Evolutionary conservation across 2,888 invertebrate species (phyloP), one percentile per base, ranked within the genome.

Genomic region (Tridacna gigas): DNA sequence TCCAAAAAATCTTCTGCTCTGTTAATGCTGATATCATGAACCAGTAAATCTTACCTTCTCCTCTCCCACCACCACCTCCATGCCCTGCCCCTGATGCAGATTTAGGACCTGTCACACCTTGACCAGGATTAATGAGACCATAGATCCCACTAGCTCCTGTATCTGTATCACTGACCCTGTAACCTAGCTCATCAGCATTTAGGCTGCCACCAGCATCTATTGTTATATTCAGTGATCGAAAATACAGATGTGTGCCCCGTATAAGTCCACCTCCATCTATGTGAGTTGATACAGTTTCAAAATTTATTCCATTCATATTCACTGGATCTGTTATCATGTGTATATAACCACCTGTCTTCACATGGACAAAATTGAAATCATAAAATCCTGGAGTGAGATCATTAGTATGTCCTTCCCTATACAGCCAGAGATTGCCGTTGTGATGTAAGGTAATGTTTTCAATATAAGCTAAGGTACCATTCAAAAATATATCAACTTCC

Each of bases 241-340:
- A 85, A 76, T 89, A 89, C 12, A 92, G 74, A 77, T 91, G 88
- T 3, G 92, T 91, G 22, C 91, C 92, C 37, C 89, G 77, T 2
- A 91, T 87, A 20, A 90, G 79, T 0, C 92, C 92, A 3, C 92
- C 92, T 0, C 92, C 92, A 74, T 92, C 92, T 25, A 92, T 89
- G 69, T 85, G 89, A n/a, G 91, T 82, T 65, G 79, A 76, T 20
- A 89, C 84, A 0, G 89, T 89, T 11, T 75, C 86, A 61, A 92
- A 89, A 26, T 77, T 69, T 37, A 92, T 91, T 5, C 89, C 91
- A 20, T 83, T 80, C 71, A 91, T 89, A 11, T 47, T 77, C 0
- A 91, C 90, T 18, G 91, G 91, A 74, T 92, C 90, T 1, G 89
- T 89, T 56, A 92, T 86, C 90, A 92, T 90, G 77, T 91, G 90